A percentile compares a stretch with the other conserved stretches of the same genome.
phyloP scores from a whole-genome alignment of 2,113 vertebrate species.

The Neopipo cinnamomea region DNA sequence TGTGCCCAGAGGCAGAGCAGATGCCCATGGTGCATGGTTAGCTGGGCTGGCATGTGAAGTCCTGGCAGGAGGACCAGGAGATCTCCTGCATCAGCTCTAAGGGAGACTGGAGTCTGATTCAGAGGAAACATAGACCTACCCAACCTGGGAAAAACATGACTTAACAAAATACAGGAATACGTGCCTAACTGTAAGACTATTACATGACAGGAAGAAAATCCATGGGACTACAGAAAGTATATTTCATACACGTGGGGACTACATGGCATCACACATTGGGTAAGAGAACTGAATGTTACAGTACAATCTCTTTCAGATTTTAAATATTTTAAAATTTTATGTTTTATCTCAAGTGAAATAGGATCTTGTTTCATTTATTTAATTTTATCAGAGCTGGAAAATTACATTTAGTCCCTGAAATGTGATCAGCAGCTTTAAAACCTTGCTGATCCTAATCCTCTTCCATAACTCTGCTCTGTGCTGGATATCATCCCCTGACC shows the following conservation, averaged over 20 bases:
- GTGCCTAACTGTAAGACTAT: neutral
- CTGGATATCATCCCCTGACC: neutral
- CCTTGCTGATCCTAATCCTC: neutral
- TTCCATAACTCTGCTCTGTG: neutral
- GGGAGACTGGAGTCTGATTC: neutral
- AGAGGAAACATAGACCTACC: neutral
- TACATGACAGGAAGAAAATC: neutral
- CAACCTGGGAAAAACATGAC: fast-evolving
- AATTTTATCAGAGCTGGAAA: neutral
- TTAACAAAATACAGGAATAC: neutral
- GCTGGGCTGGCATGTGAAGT: fast-evolving
- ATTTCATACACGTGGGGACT: neutral
- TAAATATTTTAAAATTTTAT: neutral
- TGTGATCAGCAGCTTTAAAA: neutral
- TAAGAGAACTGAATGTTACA: neutral
- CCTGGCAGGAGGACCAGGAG: neutral
- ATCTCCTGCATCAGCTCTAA: neutral
- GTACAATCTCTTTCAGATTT: neutral
- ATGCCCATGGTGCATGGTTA: fast-evolving
- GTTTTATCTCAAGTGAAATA: neutral
- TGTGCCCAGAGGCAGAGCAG: neutral
- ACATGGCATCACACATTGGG: neutral
- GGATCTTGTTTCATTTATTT: neutral
- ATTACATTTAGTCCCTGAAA: neutral
- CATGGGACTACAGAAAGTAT: neutral